Evolutionary conservation across 2,888 invertebrate genomes (phyloP).

Genomic region (Anoncus sp.): DNA sequence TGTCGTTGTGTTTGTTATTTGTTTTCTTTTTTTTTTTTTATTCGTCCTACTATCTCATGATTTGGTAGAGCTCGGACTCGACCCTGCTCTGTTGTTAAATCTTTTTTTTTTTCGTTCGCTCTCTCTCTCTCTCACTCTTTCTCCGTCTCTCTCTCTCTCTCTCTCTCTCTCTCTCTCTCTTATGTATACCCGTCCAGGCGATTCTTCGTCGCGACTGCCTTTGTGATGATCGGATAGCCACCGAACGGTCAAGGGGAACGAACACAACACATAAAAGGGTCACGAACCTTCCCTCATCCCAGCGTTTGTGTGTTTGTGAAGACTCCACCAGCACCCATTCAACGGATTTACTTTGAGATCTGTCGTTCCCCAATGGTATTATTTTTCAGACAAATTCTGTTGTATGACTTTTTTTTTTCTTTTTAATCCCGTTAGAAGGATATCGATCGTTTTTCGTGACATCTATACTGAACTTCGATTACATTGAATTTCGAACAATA

Average conservation of each 20-base stretch:
- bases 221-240: conserved; percentile 35
- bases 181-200: conserved; percentile 9
- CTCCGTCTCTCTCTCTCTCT: too few species aligned
- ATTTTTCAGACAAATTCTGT: conserved; percentile 10
- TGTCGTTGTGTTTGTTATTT: neutral
- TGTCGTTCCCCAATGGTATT: neutral
- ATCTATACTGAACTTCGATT: neutral
- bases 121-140: too few species aligned
- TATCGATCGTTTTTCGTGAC: conserved; percentile 11
- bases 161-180: too few species aligned
- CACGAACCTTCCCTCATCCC: neutral
- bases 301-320: neutral
- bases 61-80: neutral
- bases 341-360: conserved; percentile 12
- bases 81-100: conserved; percentile 1
- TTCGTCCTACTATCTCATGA: neutral
- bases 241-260: conserved; percentile 42
- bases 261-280: conserved; percentile 51
- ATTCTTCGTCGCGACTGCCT: conserved; percentile 32
- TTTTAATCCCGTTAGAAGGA: neutral
- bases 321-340: too few species aligned
- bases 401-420: neutral
- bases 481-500: too few species aligned
- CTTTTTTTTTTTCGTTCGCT: too few species aligned
- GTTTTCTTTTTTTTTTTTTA: neutral